Evolutionary conservation across 2,888 invertebrate species (phyloP).

Genomic region (Catocala nupta): DNA sequence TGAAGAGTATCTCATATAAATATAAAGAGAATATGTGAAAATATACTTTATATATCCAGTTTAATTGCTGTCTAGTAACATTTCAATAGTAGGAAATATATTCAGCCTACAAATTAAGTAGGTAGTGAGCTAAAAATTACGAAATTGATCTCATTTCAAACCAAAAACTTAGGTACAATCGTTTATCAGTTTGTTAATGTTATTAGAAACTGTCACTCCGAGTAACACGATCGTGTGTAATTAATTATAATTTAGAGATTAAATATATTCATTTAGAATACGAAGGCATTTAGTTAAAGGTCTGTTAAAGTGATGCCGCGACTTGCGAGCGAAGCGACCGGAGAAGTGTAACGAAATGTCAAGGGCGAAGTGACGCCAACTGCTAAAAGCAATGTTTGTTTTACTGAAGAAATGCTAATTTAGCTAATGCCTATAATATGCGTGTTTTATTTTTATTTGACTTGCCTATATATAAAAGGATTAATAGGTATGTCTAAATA

Average conservation of each 20-base stretch:
- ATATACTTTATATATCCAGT: too few relatives aligned
- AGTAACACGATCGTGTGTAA: slow-evolving; percentile 31
- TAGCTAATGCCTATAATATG: slow-evolving; percentile 29
- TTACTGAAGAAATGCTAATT: slow-evolving; percentile 45
- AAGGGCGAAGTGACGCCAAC: slow-evolving; percentile 63
- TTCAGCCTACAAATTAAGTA: too few relatives aligned
- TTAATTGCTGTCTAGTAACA: too few relatives aligned
- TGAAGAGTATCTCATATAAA: too few relatives aligned
- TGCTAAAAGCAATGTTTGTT: slow-evolving; percentile 33
- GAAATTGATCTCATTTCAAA: slow-evolving; percentile 18
- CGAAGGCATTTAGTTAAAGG: slow-evolving; percentile 62
- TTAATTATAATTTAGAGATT: slow-evolving; percentile 40
- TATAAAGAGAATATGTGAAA: too few relatives aligned
- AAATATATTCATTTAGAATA: slow-evolving; percentile 53
- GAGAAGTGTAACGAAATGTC: slow-evolving; percentile 76
- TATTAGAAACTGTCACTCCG: slow-evolving; percentile 10
- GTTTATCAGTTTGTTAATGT: slow-evolving; percentile 16
- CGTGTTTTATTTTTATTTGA: too few relatives aligned
- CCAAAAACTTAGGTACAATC: background rate
- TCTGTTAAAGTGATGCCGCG: slow-evolving; percentile 59
- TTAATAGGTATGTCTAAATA: too few relatives aligned
- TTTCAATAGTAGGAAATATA: too few relatives aligned
- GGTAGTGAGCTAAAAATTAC: background rate
- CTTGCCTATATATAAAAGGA: too few relatives aligned
- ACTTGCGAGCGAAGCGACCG: slow-evolving; percentile 54